These are phyloP conservation scores for Celastrina argiolus DNA, from an alignment of 2,888 invertebrate genomes.

Conservation along the genomic window DNA sequence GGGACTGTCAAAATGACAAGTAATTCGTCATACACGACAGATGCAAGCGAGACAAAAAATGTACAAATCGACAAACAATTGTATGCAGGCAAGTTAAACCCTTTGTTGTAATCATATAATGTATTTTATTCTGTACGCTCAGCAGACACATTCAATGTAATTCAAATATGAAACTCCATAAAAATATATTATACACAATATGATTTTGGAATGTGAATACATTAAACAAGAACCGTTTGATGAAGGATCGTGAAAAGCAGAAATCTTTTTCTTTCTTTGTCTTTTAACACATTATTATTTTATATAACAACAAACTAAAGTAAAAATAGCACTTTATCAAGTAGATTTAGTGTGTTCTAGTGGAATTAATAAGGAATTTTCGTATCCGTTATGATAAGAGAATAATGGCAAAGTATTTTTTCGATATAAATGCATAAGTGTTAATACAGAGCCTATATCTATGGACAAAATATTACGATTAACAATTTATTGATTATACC, in stretches of 20 bases:
- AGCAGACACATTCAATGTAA: constrained; percentile 13
- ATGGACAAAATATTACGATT: no score
- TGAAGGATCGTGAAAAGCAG: neutral
- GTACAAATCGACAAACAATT: constrained; percentile 47
- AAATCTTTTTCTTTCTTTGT: neutral
- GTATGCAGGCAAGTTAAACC: constrained; percentile 24
- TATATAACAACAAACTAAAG: neutral
- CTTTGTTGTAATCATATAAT: constrained; percentile 18
- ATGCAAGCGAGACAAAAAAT: constrained; percentile 48
- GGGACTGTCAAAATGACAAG: constrained; percentile 72
- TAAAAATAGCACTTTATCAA: neutral
- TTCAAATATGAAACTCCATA: neutral
- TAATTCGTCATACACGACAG: constrained; percentile 75
- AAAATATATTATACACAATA: neutral
- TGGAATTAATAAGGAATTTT: neutral
- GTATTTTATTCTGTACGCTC: constrained; percentile 17
- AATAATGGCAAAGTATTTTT: no score
- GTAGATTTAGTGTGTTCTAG: neutral
- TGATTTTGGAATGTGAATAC: neutral
- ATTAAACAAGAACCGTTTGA: constrained; percentile 17
- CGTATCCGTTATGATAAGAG: neutral
- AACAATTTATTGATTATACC: no score
- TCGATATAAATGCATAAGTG: no score
- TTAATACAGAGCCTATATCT: no score
- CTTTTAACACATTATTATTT: neutral